Percentiles rank a stretch among this genome's conserved stretches.
These are phyloP conservation scores for Phymatocera aterrima DNA, from an alignment of 2,888 invertebrate genomes.

Conservation along the genomic window DNA sequence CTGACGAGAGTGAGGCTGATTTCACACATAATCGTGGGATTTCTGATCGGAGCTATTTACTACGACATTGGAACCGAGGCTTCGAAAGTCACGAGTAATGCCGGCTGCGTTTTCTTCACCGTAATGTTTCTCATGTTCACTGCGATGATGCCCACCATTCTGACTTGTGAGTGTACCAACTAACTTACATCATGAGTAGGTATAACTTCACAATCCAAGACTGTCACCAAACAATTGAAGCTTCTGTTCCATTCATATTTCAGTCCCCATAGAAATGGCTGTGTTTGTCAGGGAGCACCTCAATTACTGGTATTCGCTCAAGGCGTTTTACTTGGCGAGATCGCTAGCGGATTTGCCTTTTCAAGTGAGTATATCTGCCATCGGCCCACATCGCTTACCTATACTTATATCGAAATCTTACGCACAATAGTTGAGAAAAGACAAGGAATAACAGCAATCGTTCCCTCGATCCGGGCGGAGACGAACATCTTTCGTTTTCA, in stretches of 20 bases:
- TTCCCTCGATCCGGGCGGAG: too few species aligned
- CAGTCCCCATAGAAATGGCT: slow-evolving; percentile 97
- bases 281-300: slow-evolving; percentile 96
- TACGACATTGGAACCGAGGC: slow-evolving; percentile 96
- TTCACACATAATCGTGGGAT: slow-evolving; percentile 91
- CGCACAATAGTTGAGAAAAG: too few species aligned
- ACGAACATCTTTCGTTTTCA: background rate
- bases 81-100: slow-evolving; percentile 95
- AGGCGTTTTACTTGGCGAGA: slow-evolving; percentile 97
- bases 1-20: slow-evolving; percentile 92
- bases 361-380: slow-evolving; percentile 81
- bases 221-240: too few species aligned
- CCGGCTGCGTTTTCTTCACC: slow-evolving; percentile 97
- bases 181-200: too few species aligned
- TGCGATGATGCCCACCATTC: slow-evolving; percentile 98
- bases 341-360: slow-evolving; percentile 97
- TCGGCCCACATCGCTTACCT: background rate
- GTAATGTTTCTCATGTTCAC: slow-evolving; percentile 98
- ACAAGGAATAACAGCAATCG: too few species aligned
- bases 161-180: slow-evolving; percentile 90
- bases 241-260: slow-evolving; percentile 69
- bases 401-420: too few species aligned
- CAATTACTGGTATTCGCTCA: slow-evolving; percentile 97
- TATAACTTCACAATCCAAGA: too few species aligned
- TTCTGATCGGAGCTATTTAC: slow-evolving; percentile 94